Evolutionary conservation across 2,113 vertebrate genomes (phyloP), one percentile per base, ranked within the genome.

Genomic region (Ginglymostoma cirratum): DNA sequence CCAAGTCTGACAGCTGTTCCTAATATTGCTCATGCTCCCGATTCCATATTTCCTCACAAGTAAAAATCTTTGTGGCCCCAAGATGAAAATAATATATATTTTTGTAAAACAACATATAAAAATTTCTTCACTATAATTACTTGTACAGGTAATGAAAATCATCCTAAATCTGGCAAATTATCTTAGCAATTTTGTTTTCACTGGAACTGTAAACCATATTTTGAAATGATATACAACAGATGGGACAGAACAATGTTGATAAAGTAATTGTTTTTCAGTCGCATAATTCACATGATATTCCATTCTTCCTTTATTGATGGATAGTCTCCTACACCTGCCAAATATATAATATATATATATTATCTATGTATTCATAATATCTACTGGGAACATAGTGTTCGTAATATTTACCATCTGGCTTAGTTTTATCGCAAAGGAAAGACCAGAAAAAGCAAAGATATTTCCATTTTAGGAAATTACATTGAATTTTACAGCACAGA

Each of bases 401-500:
- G 21, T 66, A 38, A 66, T 67, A 38, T 65, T 93, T 66, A 19
- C 61, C 34, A 93, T 21, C 61, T 93, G 61, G n/a, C n/a, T 66
- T 66, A 66, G 15, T 19, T 92, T 52, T 52, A 19, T 21, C 80
- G 15, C 80, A 21, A 8, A 87, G 23, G 52, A 30, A 52, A 48
- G 24, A 27, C 52, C 87, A 90, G 14, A 90, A 90, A 90, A 90
- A 90, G 27, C 55, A 34, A 66, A 93, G 61, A 66, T 19, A n/a
- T 93, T 93, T n/a, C 34, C 65, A 93, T 67, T 93, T 93, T 93
- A 66, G 61, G 89, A 93, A 93, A 65, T 38, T 42, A 67, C 19
- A 38, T 93, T 38, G 61, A 66, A 93, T 38, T 93, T 66, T n/a
- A 66, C 61, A 66, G 17, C 89, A 66, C 19, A 66, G 61, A 93